Conservation (phyloP, 2,797 vertebrate genomes). For the Poecilia picta region DNA sequence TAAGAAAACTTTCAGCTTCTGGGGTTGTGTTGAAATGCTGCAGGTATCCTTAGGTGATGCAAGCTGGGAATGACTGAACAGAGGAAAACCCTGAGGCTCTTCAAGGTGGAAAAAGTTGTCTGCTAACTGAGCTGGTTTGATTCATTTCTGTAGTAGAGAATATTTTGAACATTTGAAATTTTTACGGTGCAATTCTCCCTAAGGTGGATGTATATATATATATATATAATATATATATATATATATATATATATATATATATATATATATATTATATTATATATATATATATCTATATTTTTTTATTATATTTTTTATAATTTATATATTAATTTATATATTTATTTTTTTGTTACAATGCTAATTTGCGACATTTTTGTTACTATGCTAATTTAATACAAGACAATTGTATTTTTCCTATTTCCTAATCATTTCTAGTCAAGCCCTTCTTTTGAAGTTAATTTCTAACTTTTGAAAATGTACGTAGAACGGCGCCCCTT, state of each 20-base stretch:
- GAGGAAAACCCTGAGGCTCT: constrained; percentile 15
- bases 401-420: not conserved
- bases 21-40: constrained; percentile 13
- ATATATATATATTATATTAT: too few species aligned
- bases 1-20: not conserved
- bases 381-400: not conserved
- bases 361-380: not conserved
- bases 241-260: too few species aligned
- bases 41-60: constrained; percentile 12
- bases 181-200: too few species aligned
- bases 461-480: not conserved
- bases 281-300: too few species aligned
- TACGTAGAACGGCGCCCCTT: not conserved
- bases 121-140: not conserved
- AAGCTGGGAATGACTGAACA: constrained; percentile 49
- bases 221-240: too few species aligned
- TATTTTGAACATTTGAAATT: constrained; percentile 4
- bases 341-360: too few species aligned
- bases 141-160: constrained; percentile 16
- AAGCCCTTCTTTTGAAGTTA: not conserved
- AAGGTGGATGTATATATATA: not conserved
- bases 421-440: not conserved
- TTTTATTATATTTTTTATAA: too few species aligned
- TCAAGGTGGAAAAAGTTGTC: constrained; percentile 24
- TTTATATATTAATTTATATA: too few species aligned